Evolutionary conservation across 2,888 invertebrate species (phyloP), one percentile per base, ranked within the genome.

Genomic region (Cheilosia impressa): DNA sequence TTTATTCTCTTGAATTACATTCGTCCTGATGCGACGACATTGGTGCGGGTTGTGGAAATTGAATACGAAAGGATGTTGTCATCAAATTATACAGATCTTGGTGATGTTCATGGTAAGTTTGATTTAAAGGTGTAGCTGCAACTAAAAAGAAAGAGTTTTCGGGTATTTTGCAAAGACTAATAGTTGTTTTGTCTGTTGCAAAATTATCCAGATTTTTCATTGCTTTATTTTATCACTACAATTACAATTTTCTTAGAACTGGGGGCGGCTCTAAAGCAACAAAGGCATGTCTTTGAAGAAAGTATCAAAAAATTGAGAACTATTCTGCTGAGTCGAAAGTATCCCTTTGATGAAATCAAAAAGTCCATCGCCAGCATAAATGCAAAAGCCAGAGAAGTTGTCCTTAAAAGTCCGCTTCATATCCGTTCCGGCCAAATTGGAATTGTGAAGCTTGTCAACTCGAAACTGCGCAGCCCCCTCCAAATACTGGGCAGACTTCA

Each of bases 41-140:
- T 91, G 65, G 55, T 91, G 34, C 89, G 91, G 1, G 87, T 90
- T 65, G 89, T 91, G 0, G 90, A 91, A 62, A 68, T 92, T 15
- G 89, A 88, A 17, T 71, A 73, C n/a, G 89, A 87, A 34, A 10
- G 53, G 10, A 43, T 10, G 0, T 15, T 55, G 0, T 13, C 47
- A 5, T 45, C 6, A 6, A 38, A 22, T 5, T n/a, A 47, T 1
- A 63, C 31, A 65, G 22, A 22, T 43, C 4, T 31, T 88, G 90
- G 90, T 75, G 79, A 73, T 50, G 47, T n/a, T 13, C 63, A 75
- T 13, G 87, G 80, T 85, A 27, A 68, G 62, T 13, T 52, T 27
- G 9, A 41, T 31, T 5, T 6, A 31, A 9, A n/a, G 4, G n/a
- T 15, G 2, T 17, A 1, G 27, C 6, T 0, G n/a, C 15, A 5